phyloP scores from a whole-genome alignment of 30 jellyfish, hydroid and myxozoan genomes.

The Aurelia sp. region DNA sequence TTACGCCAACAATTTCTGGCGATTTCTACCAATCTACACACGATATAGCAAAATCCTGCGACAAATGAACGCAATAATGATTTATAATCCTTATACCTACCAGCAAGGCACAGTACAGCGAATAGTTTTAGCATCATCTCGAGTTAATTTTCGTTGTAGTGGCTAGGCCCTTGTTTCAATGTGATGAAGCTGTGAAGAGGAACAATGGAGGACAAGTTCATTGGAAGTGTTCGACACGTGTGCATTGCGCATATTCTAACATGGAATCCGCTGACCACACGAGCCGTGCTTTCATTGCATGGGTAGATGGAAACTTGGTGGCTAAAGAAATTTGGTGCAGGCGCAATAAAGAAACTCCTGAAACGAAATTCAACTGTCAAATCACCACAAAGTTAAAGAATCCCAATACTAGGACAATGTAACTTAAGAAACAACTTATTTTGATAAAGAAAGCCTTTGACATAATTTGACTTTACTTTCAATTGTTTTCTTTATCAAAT shows the following conservation, averaged over 20 bases:
- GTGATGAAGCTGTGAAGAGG: conserved; percentile 4
- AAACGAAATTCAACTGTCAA: no score
- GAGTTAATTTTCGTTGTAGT: not conserved
- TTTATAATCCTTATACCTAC: conserved; percentile 4
- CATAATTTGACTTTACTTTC: no score
- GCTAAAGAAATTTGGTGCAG: no score
- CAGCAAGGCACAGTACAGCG: conserved; percentile 38
- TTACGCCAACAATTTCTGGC: not conserved
- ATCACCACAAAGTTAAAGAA: no score
- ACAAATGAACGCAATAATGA: not conserved
- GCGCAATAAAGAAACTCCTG: no score
- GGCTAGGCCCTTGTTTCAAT: conserved; percentile 5
- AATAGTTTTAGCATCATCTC: conserved; percentile 34
- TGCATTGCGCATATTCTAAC: conserved; percentile 62
- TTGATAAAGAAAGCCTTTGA: no score
- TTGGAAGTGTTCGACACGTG: conserved; percentile 60
- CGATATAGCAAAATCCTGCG: not conserved
- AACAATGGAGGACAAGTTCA: conserved; percentile 31
- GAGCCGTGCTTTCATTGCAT: no score
- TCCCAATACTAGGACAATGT: no score
- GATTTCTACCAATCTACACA: not conserved
- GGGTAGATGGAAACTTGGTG: no score
- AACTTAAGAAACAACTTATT: no score
- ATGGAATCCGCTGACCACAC: not conserved
- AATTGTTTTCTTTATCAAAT: no score